Percentiles rank a stretch among this genome's conserved stretches.
phyloP scores from a whole-genome alignment of 1,140 invertebrate genomes.

The Brachionus rotundiformis region DNA sequence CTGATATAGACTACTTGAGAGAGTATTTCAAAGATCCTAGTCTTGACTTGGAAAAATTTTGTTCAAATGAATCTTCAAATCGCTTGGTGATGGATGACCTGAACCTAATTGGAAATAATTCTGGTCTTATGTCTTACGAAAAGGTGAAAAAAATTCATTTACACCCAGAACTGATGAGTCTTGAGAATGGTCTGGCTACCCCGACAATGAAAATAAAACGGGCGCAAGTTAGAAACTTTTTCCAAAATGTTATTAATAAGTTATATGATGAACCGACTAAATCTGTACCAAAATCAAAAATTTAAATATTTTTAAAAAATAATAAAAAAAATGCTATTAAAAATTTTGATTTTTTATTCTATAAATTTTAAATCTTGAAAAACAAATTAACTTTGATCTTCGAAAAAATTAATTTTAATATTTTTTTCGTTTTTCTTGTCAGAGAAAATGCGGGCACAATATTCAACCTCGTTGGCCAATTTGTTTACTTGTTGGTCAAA shows the following conservation, averaged over 20 bases:
- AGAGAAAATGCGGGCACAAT: neutral
- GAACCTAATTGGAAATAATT: neutral
- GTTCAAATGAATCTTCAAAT: neutral
- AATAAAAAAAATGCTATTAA: neutral
- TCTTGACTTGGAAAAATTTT: slow-evolving; percentile 8
- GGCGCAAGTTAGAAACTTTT: slow-evolving; percentile 52
- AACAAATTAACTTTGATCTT: slow-evolving; percentile 19
- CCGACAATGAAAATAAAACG: slow-evolving; percentile 93
- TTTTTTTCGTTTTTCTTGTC: slow-evolving; percentile 14
- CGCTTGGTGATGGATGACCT: neutral
- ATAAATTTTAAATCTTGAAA: too few species aligned
- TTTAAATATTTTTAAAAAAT: neutral
- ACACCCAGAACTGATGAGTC: slow-evolving; percentile 86
- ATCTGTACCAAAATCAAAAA: neutral
- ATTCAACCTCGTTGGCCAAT: slow-evolving; percentile 6
- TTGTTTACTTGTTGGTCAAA: slow-evolving; percentile 22
- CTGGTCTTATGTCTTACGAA: slow-evolving; percentile 26
- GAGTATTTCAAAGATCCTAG: neutral
- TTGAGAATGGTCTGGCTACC: slow-evolving; percentile 92
- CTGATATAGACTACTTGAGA: neutral
- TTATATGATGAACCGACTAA: neutral
- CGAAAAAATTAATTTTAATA: slow-evolving; percentile 27
- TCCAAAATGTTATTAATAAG: neutral
- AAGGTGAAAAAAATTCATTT: slow-evolving; percentile 68
- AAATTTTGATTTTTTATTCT: neutral